Percentiles rank a stretch among this genome's conserved stretches.
These are phyloP conservation scores for Pterocles burchelli DNA, from an alignment of 2,113 vertebrate species.

Conservation along the genomic window DNA sequence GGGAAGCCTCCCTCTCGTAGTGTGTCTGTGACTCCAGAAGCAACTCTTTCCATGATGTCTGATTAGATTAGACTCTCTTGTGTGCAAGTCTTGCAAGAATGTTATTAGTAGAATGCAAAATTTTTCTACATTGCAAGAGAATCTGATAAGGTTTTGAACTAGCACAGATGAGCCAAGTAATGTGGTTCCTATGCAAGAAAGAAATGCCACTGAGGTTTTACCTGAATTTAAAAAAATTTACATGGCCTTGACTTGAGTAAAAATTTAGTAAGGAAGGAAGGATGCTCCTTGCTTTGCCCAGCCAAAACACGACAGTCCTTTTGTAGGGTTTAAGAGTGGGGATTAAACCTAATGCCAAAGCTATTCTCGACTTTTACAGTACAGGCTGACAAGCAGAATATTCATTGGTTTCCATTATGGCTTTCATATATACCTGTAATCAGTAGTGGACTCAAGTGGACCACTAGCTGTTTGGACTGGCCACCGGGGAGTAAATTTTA, in stretches of 20 bases:
- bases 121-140: neutral
- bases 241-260: neutral
- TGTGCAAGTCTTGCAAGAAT: neutral
- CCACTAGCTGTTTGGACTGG: neutral
- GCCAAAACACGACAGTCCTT: neutral
- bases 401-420: neutral
- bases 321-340: neutral
- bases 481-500: neutral
- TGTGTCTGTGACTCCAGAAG: neutral
- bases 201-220: neutral
- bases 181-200: neutral
- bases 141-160: neutral
- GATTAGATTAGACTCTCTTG: neutral
- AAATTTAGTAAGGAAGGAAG: neutral
- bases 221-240: neutral
- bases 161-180: neutral
- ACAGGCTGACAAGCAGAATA: neutral
- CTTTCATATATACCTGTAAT: neutral
- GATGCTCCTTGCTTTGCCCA: neutral
- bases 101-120: neutral
- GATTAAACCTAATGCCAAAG: neutral
- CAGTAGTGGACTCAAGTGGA: neutral
- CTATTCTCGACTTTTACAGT: neutral
- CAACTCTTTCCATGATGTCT: rapidly evolving
- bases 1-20: neutral